A percentile compares a stretch with the other conserved stretches of the same genome.
phyloP scores from a whole-genome alignment of 2,888 invertebrate genomes.

The Hartigia nigra region DNA sequence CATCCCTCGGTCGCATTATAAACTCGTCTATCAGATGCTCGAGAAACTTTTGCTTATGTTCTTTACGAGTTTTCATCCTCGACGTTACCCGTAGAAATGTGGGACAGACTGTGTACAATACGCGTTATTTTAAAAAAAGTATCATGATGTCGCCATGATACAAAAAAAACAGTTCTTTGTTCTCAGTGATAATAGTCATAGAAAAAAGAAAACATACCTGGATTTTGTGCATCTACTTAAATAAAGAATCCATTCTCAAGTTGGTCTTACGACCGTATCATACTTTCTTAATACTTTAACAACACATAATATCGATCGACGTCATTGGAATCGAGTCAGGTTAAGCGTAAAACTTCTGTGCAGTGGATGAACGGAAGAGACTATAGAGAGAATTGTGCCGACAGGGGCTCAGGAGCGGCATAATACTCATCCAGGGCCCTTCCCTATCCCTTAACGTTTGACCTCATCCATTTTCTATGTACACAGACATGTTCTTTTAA shows the following conservation, averaged over 20 bases:
- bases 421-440: conserved; percentile 29
- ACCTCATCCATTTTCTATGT: not conserved
- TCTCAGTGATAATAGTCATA: conserved; percentile 12
- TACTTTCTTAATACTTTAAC: not conserved
- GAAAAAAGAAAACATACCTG: not conserved
- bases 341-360: conserved; percentile 34
- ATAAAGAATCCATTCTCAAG: not conserved
- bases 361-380: conserved; percentile 6
- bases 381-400: conserved; percentile 29
- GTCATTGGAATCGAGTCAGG: conserved; percentile 14
- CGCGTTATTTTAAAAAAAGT: not conserved
- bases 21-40: not conserved
- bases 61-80: not conserved
- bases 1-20: no score
- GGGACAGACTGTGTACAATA: not conserved
- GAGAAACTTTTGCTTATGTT: not conserved
- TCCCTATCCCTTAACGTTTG: conserved; percentile 24
- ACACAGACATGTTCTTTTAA: not conserved
- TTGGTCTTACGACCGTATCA: not conserved
- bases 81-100: not conserved
- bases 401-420: conserved; percentile 34
- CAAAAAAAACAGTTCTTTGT: not conserved
- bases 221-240: not conserved
- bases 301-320: conserved; percentile 7
- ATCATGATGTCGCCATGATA: no score